A percentile compares a stretch with the other conserved stretches of the same genome.
These are phyloP conservation scores for Poeciliopsis prolifica DNA, from an alignment of 2,113 vertebrate species.

Conservation along the genomic window DNA sequence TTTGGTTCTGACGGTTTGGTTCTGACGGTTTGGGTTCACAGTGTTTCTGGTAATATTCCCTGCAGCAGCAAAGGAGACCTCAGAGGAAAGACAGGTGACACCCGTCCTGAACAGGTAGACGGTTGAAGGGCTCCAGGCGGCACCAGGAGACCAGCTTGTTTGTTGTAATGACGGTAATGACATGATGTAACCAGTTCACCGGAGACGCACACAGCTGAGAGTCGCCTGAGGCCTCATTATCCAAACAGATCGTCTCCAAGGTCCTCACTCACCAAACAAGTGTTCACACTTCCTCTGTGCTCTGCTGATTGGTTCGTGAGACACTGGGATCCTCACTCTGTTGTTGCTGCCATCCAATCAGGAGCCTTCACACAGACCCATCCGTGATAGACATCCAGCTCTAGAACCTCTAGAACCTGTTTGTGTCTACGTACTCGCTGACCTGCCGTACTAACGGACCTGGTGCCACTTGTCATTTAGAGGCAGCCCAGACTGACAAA, in stretches of 20 bases:
- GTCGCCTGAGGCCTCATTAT: conserved; percentile 67
- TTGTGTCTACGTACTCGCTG: too few species aligned
- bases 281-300: neutral
- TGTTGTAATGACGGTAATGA: conserved; percentile 71
- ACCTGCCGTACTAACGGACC: too few species aligned
- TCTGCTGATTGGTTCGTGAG: conserved; percentile 24
- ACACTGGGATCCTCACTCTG: neutral
- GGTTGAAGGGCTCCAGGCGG: conserved; percentile 17
- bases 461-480: too few species aligned
- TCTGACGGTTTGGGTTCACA: neutral
- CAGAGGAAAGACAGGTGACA: neutral
- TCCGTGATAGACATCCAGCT: neutral
- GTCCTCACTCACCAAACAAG: conserved; percentile 53
- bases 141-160: conserved; percentile 57
- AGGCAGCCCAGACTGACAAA: too few species aligned
- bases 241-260: conserved; percentile 28
- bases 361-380: neutral
- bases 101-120: conserved; percentile 11
- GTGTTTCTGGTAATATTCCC: neutral
- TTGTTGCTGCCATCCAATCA: conserved; percentile 20
- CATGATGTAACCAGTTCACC: conserved; percentile 60
- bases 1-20: too few species aligned
- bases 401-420: neutral
- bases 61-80: neutral
- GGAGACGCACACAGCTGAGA: conserved; percentile 32